Evolutionary conservation across 1,140 invertebrate genomes (phyloP), one percentile per base, ranked within the genome.

Genomic region (Antheraea pernyi): DNA sequence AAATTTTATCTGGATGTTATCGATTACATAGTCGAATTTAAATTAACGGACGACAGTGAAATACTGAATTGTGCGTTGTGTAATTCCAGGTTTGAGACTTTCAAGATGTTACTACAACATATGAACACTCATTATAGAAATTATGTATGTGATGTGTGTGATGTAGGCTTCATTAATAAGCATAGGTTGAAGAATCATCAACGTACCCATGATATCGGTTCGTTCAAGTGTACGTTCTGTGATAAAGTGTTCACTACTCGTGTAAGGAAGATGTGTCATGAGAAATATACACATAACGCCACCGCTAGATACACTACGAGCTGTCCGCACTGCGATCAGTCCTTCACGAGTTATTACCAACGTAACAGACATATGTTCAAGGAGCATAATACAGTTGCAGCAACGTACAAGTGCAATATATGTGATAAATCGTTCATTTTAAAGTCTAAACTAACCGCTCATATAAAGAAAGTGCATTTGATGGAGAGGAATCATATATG

Each of bases 91-190:
- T 91, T 81, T 61, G 88, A 89, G 42, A 89, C 87, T 0, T 91
- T 91, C 62, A 91, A 91, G 78, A 90, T 84, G 81, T 48, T 91
- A 0, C 39, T 89, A 0, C 85, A 89, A 67, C 93, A 93, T 19
- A 88, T 92, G 86, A 88, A 89, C 61, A 81, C 88, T 0, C 92
- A 93, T 72, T 89, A 91, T 30, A 81, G 85, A n/a, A 89, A 84
- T 9, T 97, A 96, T 81, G 94, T 96, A 64, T 98, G 97, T 79
- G 96, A 96, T 63, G 93, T 96, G 4, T 98, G 97, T 81, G 93
- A 94, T 46, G 96, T 97, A 81, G 95, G 94, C 0, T 97, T 94
- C 84, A 86, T 91, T 60, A 89, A 91, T 59, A 92, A 91, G 42
- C 93, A 92, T 30, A 91, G 92, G 0, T 59, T 94, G 16, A 93